Base-by-base conservation (phyloP, 2,888 invertebrate genomes). In the Synanthedon formicaeformis region DNA sequence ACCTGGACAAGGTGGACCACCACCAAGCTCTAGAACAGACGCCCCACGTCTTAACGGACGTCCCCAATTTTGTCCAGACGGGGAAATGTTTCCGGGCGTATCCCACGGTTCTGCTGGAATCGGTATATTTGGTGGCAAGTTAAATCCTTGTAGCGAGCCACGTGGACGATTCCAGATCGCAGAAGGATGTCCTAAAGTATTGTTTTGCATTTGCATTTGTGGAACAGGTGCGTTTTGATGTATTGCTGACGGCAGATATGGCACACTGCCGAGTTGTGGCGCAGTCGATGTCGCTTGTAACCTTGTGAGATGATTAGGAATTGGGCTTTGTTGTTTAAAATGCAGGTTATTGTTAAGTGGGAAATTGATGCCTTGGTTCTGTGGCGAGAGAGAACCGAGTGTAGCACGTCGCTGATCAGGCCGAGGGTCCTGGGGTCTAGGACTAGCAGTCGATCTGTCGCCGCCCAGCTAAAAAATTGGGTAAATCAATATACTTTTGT, bases 41-140 rank as follows among this genome's bases (percentile, higher is more conserved):
- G 81, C 78, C 8, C 87, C 86, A 41, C 83, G 75, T 8, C 86
- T 75, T 57, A 86, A 55, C 4, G 81, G 81, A 0, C 84, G 75
- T 14, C 69, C 68, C 86, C 86, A 85, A 40, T 57, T 65, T 56
- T 73, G 78, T 4, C 60, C 58, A 8, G 60, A 54, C 5, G 57
- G 58, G 16, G 58, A 54, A 51, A 67, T 55, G 52, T 63, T 67
- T 2, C 79, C 76, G 11, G 73, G 59, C 11, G 61, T 67, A 10
- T 83, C 79, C 84, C 87, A 86, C 3, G 70, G 51, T 34, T 81
- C 82, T 6, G 65, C 55, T 45, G 64, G 64, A 54, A 67, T 16
- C 23, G 23, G 12, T 75, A 80, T 70, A 56, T 77, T 73, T 13
- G 67, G 69, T n/a, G 75, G 74, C 55, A 77, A 55, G 57, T 76